Evolutionary conservation across 2,797 vertebrate genomes (phyloP).

Genomic region (Pangasius krempfi): DNA sequence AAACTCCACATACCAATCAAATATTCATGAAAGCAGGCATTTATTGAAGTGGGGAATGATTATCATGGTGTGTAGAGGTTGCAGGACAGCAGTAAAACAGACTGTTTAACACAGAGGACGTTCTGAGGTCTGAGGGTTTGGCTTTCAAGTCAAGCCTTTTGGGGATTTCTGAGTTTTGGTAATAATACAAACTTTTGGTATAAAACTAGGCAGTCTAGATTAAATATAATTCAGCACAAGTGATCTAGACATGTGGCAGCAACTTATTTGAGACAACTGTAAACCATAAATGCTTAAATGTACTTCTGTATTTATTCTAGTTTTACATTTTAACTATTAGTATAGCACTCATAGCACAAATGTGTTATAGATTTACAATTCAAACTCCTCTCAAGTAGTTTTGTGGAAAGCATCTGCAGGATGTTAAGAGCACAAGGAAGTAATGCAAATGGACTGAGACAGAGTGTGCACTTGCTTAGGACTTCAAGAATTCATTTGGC

Average conservation of each 20-base stretch:
- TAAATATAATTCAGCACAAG: slow-evolving; percentile 33
- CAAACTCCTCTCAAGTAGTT: neutral
- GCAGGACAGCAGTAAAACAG: slow-evolving; percentile 40
- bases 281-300: neutral
- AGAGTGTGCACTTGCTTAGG: slow-evolving; percentile 10
- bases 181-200: slow-evolving; percentile 23
- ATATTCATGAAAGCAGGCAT: slow-evolving; percentile 57
- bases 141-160: slow-evolving; percentile 34
- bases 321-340: neutral
- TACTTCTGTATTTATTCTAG: neutral
- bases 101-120: slow-evolving; percentile 37
- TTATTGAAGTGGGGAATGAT: slow-evolving; percentile 52
- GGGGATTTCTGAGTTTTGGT: slow-evolving; percentile 45
- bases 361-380: neutral
- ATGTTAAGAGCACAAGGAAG: neutral
- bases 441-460: slow-evolving; percentile 16
- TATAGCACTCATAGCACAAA: neutral
- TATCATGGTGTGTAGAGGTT: slow-evolving; percentile 48
- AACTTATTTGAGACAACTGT: slow-evolving; percentile 13
- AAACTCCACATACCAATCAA: slow-evolving; percentile 53
- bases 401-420: neutral
- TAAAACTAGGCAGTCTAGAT: slow-evolving; percentile 5
- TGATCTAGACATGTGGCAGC: slow-evolving; percentile 18
- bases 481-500: slow-evolving; percentile 33
- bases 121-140: slow-evolving; percentile 52